phyloP scores from a whole-genome alignment of 2,888 invertebrate species.

The Chrysotoxum bicinctum region DNA sequence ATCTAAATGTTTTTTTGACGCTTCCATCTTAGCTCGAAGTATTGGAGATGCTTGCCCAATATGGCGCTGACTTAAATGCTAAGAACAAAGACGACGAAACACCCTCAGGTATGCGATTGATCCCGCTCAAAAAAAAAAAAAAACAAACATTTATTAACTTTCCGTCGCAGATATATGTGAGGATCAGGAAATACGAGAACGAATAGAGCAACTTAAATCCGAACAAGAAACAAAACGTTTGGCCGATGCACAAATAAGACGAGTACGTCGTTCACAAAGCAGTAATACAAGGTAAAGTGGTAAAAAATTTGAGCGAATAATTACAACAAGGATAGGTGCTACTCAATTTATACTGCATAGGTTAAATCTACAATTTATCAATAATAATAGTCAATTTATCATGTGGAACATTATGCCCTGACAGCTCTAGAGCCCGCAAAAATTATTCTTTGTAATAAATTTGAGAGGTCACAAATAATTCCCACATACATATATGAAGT shows the following conservation, averaged over 20 bases:
- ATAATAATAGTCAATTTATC: no score
- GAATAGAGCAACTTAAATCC: slow-evolving; percentile 92
- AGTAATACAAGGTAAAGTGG: slow-evolving; percentile 83
- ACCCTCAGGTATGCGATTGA: slow-evolving; percentile 89
- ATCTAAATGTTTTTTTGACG: slow-evolving; percentile 66
- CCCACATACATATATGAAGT: no score
- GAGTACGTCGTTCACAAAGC: slow-evolving; percentile 88
- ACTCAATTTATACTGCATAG: no score
- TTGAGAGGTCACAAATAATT: no score
- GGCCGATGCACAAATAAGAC: slow-evolving; percentile 83
- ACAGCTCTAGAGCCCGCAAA: no score
- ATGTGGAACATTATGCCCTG: no score
- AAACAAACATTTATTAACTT: neutral
- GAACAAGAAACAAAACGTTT: slow-evolving; percentile 92
- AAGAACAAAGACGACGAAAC: slow-evolving; percentile 98
- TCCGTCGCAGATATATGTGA: slow-evolving; percentile 92
- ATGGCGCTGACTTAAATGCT: slow-evolving; percentile 98
- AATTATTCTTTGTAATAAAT: no score
- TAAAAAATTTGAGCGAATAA: neutral
- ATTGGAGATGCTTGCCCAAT: slow-evolving; percentile 95
- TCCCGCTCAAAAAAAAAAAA: neutral
- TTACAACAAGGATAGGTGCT: neutral
- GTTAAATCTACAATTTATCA: no score
- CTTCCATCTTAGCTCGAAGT: slow-evolving; percentile 91
- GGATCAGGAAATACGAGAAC: slow-evolving; percentile 95